These are phyloP conservation scores for Camelus bactrianus DNA, from an alignment of 2,113 vertebrate genomes.

Conservation along the genomic window DNA sequence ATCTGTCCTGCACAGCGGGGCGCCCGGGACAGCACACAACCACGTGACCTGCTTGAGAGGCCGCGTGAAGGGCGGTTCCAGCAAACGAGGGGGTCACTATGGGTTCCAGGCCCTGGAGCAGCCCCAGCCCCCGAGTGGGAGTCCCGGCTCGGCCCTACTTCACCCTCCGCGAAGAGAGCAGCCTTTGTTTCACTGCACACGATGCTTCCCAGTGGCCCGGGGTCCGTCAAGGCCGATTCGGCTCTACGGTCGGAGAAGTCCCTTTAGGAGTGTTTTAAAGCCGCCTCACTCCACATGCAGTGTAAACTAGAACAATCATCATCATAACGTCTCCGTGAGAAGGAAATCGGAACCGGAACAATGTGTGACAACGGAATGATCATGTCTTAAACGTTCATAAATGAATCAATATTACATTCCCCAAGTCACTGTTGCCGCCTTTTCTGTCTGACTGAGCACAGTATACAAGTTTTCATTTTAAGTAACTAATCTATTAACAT, in stretches of 20 bases:
- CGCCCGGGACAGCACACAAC: too few species aligned
- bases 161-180: too few species aligned
- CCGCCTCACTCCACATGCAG: fast-evolving
- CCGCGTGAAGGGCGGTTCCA: fast-evolving
- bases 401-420: background rate
- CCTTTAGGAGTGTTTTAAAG: background rate
- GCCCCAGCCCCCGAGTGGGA: too few species aligned
- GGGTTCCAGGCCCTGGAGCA: background rate
- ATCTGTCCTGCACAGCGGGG: background rate
- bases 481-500: background rate
- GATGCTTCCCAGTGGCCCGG: fast-evolving
- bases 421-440: background rate
- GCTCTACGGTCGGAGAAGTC: fast-evolving
- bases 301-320: background rate
- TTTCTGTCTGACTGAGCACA: background rate
- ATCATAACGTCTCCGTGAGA: fast-evolving
- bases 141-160: fast-evolving
- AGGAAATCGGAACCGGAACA: background rate
- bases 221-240: fast-evolving
- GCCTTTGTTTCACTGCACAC: background rate
- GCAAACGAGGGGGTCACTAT: background rate
- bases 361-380: fast-evolving
- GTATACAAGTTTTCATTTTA: background rate
- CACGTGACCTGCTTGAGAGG: background rate
- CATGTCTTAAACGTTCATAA: too few species aligned